Base-by-base conservation (phyloP, 2,113 vertebrate species). In the Hippopotamus amphibius region DNA sequence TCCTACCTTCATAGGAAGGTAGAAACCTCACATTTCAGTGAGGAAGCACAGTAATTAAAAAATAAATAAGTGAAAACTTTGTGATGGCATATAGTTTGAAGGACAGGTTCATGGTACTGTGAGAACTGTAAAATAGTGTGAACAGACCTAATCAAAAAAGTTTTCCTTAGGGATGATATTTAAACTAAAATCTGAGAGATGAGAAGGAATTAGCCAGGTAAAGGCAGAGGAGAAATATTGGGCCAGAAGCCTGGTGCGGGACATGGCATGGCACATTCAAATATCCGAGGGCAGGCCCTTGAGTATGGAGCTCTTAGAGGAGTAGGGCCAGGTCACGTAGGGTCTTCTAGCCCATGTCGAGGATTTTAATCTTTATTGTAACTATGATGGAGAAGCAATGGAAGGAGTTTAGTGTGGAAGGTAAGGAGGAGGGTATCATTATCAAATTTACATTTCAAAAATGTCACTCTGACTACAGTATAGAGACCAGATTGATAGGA, bases 391-490 rank as follows among this genome's bases (percentile, higher is more conserved):
- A 41, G 93, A 86, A 80, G 4, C 43, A 90, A 28, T 76, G 37
- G 8, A 33, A 46, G 37, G 46, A 37, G 9, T 28, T 71, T 41
- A 91, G 15, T 74, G 13, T 77, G 22, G 48, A 94, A 79, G 14
- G 26, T 87, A 33, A 41, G 9, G n/a, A 83, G 43, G 79, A 89
- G 8, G 77, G 4, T 81, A 55, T 11, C 30, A 76, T 53, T 85
- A 76, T 57, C 82, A 92, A 28, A 43, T 90, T 90, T 83, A 33
- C 87, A 74, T 88, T 95, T 93, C 7, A 83, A 55, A 72, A 92
- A 43, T 88, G 76, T 37, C n/a, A 69, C 41, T 85, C 6, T 71
- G 41, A 55, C 88, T 63, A 4, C 66, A 80, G 15, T 86, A 30
- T 79, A 65, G 24, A 66, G 28, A 87, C 86, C 71, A 92, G 71